Percentiles rank a stretch among this genome's conserved stretches.
Conservation (phyloP, 2,888 invertebrate genomes). For the Chouioia cunea region DNA sequence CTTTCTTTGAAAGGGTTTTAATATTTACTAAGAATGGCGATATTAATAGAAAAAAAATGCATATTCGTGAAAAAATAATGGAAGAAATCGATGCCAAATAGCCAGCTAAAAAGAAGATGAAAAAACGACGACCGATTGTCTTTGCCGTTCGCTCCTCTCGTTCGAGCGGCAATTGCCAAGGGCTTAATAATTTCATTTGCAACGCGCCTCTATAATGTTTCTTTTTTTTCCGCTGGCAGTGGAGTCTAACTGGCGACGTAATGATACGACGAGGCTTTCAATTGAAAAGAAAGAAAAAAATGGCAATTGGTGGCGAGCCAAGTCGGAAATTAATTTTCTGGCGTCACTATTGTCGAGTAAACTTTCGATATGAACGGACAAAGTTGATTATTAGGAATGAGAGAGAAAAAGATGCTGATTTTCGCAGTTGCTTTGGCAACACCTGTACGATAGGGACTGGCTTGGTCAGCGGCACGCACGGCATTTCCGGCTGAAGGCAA, state of each 20-base stretch:
- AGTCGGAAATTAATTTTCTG: slow-evolving; percentile 19
- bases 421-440: no score
- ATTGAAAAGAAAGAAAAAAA: slow-evolving; percentile 19
- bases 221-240: neutral
- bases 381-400: no score
- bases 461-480: slow-evolving; percentile 56
- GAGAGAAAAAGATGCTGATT: no score
- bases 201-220: slow-evolving; percentile 17
- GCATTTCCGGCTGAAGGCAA: slow-evolving; percentile 61
- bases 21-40: no score
- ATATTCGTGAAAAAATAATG: no score
- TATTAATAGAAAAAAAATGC: no score
- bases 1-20: no score
- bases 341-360: slow-evolving; percentile 8
- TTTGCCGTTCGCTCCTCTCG: slow-evolving; percentile 25
- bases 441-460: neutral
- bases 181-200: slow-evolving; percentile 34
- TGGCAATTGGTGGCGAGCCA: slow-evolving; percentile 25
- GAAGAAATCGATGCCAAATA: no score
- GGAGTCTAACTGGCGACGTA: neutral
- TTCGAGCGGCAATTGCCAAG: slow-evolving; percentile 34
- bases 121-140: slow-evolving; percentile 12
- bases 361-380: no score
- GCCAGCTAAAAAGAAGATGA: neutral
- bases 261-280: slow-evolving; percentile 26